Base-by-base conservation (phyloP, 2,797 vertebrate species). In the Agapornis canus region DNA sequence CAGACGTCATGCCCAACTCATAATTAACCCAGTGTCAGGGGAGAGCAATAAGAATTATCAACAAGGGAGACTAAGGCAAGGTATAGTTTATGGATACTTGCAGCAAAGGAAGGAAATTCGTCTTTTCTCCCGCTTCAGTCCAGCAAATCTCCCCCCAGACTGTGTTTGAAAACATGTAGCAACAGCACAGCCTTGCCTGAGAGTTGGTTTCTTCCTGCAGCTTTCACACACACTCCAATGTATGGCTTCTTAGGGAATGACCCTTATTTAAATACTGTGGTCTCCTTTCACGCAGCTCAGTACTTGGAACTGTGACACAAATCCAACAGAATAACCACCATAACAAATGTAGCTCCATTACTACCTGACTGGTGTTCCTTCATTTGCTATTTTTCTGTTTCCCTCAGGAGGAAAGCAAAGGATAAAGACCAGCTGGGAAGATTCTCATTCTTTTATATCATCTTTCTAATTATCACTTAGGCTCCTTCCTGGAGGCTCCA, bases 391-490 rank as follows among this genome's bases (percentile, higher is more conserved):
- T 23, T 17, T 2, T 3, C 3, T 11, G 6, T 35, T 4, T 4
- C 2, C 6, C 18, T 25, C 20, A 37, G 12, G 86, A 89, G 56
- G 47, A 86, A 70, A 70, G 32, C 23, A 75, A 25, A 59, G 47
- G 69, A 57, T 65, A 43, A 81, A 92, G 61, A 81, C 22, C 43
- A 82, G 16, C 82, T 88, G 77, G 65, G 51, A 79, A 70, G 63
- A 31, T 29, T 87, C 39, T 91, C 54, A 90, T 70, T 25, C 49
- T 61, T 82, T 76, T 40, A 52, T 90, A 66, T 86, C 52, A 60
- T 81, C 83, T 95, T 91, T 89, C 79, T 95, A 43, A 94, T 94
- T 92, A 89, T 82, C 47, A 43, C 19, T 63, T 51, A 80, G 69
- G 72, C 80, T 89, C 42, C 57, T 80, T 80, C 72, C 65, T 78